These are phyloP conservation scores for Andrena chrysosceles DNA, from an alignment of 2,888 invertebrate species.

Conservation along the genomic window DNA sequence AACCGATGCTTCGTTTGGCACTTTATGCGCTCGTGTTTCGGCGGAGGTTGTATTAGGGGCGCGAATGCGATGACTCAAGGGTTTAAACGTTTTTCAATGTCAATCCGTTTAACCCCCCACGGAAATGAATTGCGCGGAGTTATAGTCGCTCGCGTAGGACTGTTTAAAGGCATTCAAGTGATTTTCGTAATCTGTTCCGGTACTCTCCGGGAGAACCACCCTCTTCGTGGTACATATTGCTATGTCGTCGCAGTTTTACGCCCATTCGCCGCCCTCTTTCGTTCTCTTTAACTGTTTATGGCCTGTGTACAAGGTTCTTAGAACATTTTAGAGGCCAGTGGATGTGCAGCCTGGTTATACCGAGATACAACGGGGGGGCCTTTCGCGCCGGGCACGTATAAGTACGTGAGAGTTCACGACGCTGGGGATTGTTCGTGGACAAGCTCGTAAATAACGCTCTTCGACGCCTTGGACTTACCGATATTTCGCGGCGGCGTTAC, in stretches of 20 bases:
- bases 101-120: too few relatives aligned
- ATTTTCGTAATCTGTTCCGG: not conserved
- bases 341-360: conserved; percentile 66
- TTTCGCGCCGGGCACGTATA: conserved; percentile 45
- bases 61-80: not conserved
- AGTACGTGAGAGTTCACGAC: conserved; percentile 63
- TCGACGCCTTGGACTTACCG: conserved; percentile 36
- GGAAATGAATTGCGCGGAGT: too few relatives aligned
- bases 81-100: too few relatives aligned
- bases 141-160: not conserved
- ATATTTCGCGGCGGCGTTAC: conserved; percentile 19
- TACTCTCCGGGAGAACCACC: not conserved
- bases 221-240: not conserved
- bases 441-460: conserved; percentile 70
- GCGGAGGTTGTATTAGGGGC: not conserved
- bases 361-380: conserved; percentile 57
- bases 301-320: conserved; percentile 53
- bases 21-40: conserved; percentile 59
- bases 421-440: conserved; percentile 68
- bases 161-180: not conserved
- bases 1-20: conserved; percentile 37
- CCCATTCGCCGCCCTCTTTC: not conserved
- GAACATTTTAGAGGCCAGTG: conserved; percentile 42
- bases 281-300: conserved; percentile 17
- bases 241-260: not conserved